These are phyloP conservation scores for Antrozous pallidus DNA, from an alignment of 2,797 vertebrate genomes.

Conservation along the genomic window DNA sequence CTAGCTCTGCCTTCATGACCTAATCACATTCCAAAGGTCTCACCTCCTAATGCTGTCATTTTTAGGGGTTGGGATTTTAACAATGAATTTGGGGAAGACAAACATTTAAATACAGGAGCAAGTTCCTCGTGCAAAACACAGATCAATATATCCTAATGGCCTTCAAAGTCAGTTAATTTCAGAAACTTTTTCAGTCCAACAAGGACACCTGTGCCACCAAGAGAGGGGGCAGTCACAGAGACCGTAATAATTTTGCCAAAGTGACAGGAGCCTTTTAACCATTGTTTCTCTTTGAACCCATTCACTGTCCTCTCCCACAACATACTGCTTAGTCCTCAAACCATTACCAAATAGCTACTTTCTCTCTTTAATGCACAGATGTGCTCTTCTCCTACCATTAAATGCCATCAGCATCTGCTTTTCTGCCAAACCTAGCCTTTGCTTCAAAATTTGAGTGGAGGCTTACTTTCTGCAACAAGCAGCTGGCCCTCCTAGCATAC, in stretches of 20 bases:
- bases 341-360: not conserved
- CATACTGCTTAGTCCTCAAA: not conserved
- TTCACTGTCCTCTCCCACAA: not conserved
- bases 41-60: not conserved
- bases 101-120: not conserved
- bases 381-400: not conserved
- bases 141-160: not conserved
- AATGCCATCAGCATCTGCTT: not conserved
- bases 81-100: not conserved
- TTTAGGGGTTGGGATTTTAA: not conserved
- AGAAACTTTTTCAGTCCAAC: not conserved
- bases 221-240: not conserved
- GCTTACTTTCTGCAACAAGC: not conserved
- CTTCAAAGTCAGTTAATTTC: not conserved
- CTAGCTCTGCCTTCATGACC: not conserved
- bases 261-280: not conserved
- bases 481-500: not conserved
- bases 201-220: not conserved
- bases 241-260: not conserved
- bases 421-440: not conserved
- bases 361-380: not conserved
- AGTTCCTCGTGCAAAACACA: not conserved
- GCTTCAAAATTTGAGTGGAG: not conserved
- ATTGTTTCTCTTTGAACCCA: not conserved
- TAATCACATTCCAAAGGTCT: not conserved